These are phyloP conservation scores for Poeciliopsis presidionis DNA, from an alignment of 2,797 vertebrate species.

Conservation along the genomic window DNA sequence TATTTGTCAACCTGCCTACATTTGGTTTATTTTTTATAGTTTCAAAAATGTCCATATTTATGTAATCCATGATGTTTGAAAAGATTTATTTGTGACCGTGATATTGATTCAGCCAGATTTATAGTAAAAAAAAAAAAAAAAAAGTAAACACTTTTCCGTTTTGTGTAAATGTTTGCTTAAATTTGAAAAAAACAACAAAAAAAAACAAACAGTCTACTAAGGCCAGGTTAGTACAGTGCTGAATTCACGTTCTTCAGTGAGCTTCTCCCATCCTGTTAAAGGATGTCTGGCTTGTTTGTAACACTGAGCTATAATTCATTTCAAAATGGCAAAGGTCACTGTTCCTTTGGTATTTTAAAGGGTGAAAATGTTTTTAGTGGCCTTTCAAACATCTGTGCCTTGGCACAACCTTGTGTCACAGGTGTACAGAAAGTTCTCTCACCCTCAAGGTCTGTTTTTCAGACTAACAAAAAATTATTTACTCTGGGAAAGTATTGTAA, in stretches of 20 bases:
- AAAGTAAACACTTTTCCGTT: not conserved
- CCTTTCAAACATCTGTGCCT: not conserved
- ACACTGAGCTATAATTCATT: not conserved
- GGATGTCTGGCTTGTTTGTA: not conserved
- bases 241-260: not conserved
- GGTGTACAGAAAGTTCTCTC: not conserved
- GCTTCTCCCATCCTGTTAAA: not conserved
- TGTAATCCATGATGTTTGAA: not conserved
- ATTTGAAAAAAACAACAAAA: not conserved
- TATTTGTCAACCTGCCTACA: not conserved
- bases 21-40: not conserved
- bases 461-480: not conserved
- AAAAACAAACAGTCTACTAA: not conserved
- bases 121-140: not conserved
- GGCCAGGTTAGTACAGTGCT: not conserved
- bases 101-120: not conserved
- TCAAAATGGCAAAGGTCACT: not conserved
- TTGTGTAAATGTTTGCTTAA: not conserved
- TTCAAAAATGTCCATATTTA: not conserved
- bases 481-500: not conserved
- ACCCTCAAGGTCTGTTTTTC: not conserved
- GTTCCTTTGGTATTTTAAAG: not conserved
- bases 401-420: not conserved
- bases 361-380: not conserved
- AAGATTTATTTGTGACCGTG: not conserved